Conservation (phyloP, 2,888 invertebrate genomes). For the Helicoverpa assulta region DNA sequence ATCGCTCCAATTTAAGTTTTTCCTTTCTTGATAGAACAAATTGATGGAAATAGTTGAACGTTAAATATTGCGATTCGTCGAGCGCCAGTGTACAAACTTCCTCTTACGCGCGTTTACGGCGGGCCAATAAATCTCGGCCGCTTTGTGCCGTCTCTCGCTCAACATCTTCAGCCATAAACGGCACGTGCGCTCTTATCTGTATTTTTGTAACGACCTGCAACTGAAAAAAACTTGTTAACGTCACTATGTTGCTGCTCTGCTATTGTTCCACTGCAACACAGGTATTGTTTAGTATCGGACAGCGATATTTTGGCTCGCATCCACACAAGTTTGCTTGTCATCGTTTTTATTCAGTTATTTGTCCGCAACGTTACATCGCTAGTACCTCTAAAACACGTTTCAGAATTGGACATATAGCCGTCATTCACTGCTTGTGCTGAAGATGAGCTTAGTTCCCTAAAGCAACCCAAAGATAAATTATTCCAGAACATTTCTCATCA, state of each 20-base stretch:
- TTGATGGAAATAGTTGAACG: constrained; percentile 85
- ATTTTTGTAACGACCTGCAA: constrained; percentile 81
- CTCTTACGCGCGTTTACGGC: constrained; percentile 80
- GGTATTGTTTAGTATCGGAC: constrained; percentile 70
- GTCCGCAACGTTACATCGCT: constrained; percentile 78
- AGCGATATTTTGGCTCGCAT: constrained; percentile 69
- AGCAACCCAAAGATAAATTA: constrained; percentile 87
- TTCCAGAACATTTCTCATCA: constrained; percentile 86
- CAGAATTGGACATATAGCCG: constrained; percentile 83
- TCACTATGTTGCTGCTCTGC: constrained; percentile 72
- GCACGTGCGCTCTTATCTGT: constrained; percentile 83
- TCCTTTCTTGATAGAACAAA: constrained; percentile 83
- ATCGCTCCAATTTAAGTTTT: constrained; percentile 86
- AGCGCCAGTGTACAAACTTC: constrained; percentile 80
- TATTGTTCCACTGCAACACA: constrained; percentile 66
- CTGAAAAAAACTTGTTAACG: constrained; percentile 80
- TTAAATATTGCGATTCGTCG: constrained; percentile 82
- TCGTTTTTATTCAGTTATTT: constrained; percentile 84
- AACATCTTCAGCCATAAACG: constrained; percentile 83
- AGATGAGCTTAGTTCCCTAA: constrained; percentile 81
- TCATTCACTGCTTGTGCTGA: constrained; percentile 77
- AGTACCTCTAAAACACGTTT: constrained; percentile 76
- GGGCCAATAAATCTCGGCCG: constrained; percentile 82
- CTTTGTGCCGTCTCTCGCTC: constrained; percentile 80
- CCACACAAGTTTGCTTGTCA: constrained; percentile 71